phyloP scores from a whole-genome alignment of 2,113 vertebrate genomes.

The Oncorhynchus keta region DNA sequence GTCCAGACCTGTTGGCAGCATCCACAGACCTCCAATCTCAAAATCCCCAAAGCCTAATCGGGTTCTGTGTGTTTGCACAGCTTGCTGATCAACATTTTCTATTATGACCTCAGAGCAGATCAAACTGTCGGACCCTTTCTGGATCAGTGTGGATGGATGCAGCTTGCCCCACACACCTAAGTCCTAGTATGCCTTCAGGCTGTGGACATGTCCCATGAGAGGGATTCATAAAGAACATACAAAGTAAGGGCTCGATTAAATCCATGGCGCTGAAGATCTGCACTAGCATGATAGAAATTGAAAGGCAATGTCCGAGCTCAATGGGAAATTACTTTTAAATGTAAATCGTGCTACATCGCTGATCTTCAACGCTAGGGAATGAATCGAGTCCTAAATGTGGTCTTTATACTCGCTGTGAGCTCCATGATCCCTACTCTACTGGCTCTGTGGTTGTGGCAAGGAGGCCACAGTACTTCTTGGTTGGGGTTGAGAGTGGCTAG shows the following conservation, averaged over 20 bases:
- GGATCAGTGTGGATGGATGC: not conserved
- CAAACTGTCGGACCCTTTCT: not conserved
- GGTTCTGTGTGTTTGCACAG: constrained; percentile 65
- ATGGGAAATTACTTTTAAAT: too few relatives aligned
- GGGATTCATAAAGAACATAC: not conserved
- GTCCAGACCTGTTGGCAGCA: constrained; percentile 68
- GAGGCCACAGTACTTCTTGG: too few relatives aligned
- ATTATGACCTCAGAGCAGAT: constrained; percentile 56
- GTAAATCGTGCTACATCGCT: too few relatives aligned
- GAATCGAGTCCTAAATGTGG: too few relatives aligned
- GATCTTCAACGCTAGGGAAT: too few relatives aligned
- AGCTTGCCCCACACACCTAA: not conserved
- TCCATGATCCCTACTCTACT: too few relatives aligned
- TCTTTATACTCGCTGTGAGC: too few relatives aligned
- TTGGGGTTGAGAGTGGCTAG: not conserved
- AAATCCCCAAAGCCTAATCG: constrained; percentile 39
- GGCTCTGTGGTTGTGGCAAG: too few relatives aligned
- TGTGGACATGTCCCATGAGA: not conserved
- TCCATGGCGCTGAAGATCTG: not conserved
- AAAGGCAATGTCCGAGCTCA: too few relatives aligned
- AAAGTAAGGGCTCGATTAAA: not conserved
- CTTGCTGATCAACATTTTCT: constrained; percentile 58
- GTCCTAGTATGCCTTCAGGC: not conserved
- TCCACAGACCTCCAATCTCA: constrained; percentile 59
- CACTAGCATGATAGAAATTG: too few relatives aligned